Evolutionary conservation across 53 echinoderm and acorn worm genomes (phyloP), one percentile per base, ranked within the genome.

Genomic region (Glandiceps talaboti): DNA sequence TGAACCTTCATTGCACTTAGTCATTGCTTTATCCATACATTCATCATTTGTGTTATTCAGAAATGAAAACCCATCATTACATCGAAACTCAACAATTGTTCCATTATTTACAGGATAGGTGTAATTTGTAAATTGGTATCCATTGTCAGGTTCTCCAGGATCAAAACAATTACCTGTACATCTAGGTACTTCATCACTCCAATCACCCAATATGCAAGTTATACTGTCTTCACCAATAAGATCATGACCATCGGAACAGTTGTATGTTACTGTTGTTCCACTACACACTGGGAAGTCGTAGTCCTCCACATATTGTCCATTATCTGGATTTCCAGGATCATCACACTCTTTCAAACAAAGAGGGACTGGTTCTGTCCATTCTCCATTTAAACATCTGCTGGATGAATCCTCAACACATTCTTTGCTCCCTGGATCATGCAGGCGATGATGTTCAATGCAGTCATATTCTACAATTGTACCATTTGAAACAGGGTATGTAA

Each of bases 381-480:
- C 30, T 26, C 87, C 87, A 45, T 45, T 20, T 12, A 45, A 12
- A 20, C 64, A 45, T 45, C 20, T 6, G 20, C 20, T 45, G 6
- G 64, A 20, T 45, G 20, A 12, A 30, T 82, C 85, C 20, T 32
- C 79, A 20, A 12, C 20, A 76, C 90, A 90, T 1, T 84, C 87
- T 28, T 84, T 82, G 73, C 82, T 77, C 1, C 81, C 76, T n/a
- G 84, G 83, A 82, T 87, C 90, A 73, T 84, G 76, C 29, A 90
- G 79, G 14, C 31, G 73, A 30, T 84, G 84, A 0, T 20, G 6
- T n/a, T 29, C 33, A 14, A 84, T 33, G 73, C 90, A 45, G 64
- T 20, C 6, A 20, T 45, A 45, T 45, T 20, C 6, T 12, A 45
- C 64, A 20, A 45, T 45, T 6, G 64, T 45, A 12, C 64, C 64